Evolutionary conservation across 2,113 vertebrate genomes (phyloP).

Genomic region (Sturnus vulgaris): DNA sequence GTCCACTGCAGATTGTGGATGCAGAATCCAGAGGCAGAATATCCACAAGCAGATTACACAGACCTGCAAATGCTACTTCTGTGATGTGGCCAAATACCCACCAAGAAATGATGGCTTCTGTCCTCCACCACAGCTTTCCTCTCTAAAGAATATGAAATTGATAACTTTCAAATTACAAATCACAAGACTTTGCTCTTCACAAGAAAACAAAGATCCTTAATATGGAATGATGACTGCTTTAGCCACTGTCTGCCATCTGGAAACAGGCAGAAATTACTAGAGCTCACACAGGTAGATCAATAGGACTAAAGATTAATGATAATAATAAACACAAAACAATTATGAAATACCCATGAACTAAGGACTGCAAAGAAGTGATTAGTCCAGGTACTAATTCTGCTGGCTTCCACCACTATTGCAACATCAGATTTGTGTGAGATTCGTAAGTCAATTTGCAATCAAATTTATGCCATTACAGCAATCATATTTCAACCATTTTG

Average conservation of each 20-base stretch:
- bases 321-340: not conserved
- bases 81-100: not conserved
- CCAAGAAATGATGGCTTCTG: not conserved
- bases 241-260: not conserved
- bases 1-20: not conserved
- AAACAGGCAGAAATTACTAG: not conserved
- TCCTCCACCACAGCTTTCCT: not conserved
- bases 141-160: not conserved
- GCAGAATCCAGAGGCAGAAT: not conserved
- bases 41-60: not conserved
- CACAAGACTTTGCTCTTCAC: not conserved
- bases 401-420: not conserved
- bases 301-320: not conserved
- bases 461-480: not conserved
- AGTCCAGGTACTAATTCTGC: not conserved
- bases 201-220: not conserved
- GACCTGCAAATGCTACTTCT: not conserved
- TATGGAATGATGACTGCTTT: not conserved
- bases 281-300: not conserved
- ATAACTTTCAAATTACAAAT: not conserved
- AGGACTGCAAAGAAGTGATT: not conserved
- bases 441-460: not conserved
- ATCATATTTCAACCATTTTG: not conserved
- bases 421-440: not conserved
- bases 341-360: not conserved